Base-by-base conservation (phyloP, 2,113 vertebrate species). In the Corynorhinus townsendii region DNA sequence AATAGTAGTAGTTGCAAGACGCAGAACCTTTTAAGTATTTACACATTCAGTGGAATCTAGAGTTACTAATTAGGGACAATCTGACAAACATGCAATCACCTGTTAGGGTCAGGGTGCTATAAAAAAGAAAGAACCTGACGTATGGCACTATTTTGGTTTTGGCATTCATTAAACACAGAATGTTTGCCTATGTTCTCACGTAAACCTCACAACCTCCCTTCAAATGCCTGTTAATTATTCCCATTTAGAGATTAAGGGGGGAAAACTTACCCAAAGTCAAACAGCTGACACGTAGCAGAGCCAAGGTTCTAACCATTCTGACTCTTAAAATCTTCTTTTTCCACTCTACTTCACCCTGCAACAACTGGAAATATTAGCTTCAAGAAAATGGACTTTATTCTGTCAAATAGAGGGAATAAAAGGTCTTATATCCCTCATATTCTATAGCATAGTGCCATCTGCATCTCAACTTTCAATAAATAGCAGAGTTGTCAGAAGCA, bases 301-400 rank as follows among this genome's bases (percentile, higher is more conserved):
- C n/a, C 20, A 75, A 52, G 49, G 76, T 85, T 92, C 30, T 49
- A 91, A 54, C 54, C 28, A 81, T 86, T 82, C 47, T 59, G 68
- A 95, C 33, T 94, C 40, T 68, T 54, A 93, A 69, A 86, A 81
- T 43, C 24, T 93, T 90, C 24, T 94, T 93, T 93, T 30, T 59
- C 24, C 35, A 81, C 30, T 80, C 56, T 24, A 68, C 73, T 10
- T 71, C 66, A 56, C 71, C 79, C 9, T 81, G 54, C 86, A 87
- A 56, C 54, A 77, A 95, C 40, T 72, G 33, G 64, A 92, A 62
- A n/a, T 68, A 89, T 95, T 92, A 87, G 24, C 24, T 83, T 89
- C 6, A 94, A 94, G 22, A 84, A 94, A 93, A 69, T 11, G 9
- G 38, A 76, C 26, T 77, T 54, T 71, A 91, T 33, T 89, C 64